phyloP scores from a whole-genome alignment of 2,888 invertebrate genomes.

The Agrypnus murinus region DNA sequence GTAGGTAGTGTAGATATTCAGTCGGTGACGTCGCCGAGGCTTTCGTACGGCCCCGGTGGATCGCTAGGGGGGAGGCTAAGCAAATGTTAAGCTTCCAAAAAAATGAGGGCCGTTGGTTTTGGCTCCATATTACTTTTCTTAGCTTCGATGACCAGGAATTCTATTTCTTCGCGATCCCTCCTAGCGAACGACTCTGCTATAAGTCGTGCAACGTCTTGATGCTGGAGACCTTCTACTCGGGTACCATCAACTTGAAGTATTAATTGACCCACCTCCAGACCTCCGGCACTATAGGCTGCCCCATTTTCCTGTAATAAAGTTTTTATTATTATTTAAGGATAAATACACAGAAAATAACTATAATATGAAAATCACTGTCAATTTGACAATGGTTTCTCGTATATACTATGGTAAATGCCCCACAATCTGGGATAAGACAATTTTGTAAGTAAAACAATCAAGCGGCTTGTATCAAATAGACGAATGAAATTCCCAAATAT shows the following conservation, averaged over 20 bases:
- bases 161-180: slow-evolving; percentile 90
- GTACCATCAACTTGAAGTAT: slow-evolving; percentile 91
- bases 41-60: slow-evolving; percentile 78
- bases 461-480: no score
- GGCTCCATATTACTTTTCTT: slow-evolving; percentile 94
- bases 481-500: no score
- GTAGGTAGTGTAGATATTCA: slow-evolving; percentile 72
- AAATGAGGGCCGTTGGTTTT: slow-evolving; percentile 92
- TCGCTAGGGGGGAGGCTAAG: slow-evolving; percentile 90
- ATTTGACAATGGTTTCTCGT: background rate
- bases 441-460: no score
- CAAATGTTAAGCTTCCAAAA: slow-evolving; percentile 94
- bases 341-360: slow-evolving; percentile 4
- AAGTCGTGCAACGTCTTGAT: slow-evolving; percentile 92
- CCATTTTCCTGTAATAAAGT: slow-evolving; percentile 87
- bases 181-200: slow-evolving; percentile 96
- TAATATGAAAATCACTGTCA: slow-evolving; percentile 18
- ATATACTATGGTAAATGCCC: no score
- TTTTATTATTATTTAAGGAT: background rate
- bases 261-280: slow-evolving; percentile 94
- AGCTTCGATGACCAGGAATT: slow-evolving; percentile 94
- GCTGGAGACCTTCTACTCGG: slow-evolving; percentile 85
- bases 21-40: slow-evolving; percentile 77
- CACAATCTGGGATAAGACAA: no score
- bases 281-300: slow-evolving; percentile 94